These are phyloP conservation scores for Calypte anna DNA, from an alignment of 2,113 vertebrate genomes.

Conservation along the genomic window DNA sequence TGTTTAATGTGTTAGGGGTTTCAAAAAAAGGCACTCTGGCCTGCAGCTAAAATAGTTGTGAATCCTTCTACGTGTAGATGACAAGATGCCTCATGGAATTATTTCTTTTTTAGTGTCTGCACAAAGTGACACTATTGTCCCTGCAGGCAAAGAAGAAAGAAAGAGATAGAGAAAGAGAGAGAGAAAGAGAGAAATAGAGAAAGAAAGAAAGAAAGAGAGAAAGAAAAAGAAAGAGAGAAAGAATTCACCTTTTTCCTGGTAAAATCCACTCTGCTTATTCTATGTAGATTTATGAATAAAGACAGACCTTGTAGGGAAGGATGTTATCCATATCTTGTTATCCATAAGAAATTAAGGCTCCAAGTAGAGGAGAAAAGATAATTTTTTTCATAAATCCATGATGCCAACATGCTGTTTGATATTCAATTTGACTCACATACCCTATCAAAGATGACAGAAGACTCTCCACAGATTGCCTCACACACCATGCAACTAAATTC, in stretches of 20 bases:
- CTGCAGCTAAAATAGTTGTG: background rate
- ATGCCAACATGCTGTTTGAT: conserved; percentile 1
- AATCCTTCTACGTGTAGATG: background rate
- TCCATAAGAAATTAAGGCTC: background rate
- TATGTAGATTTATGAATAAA: background rate
- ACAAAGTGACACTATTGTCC: background rate
- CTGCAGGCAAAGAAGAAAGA: background rate
- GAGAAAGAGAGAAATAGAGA: too few relatives aligned
- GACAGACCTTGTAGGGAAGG: background rate
- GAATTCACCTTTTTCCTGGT: background rate
- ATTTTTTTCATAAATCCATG: background rate
- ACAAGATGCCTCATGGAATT: conserved; percentile 1
- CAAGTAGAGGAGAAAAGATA: background rate
- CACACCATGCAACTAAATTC: background rate
- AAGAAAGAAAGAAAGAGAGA: too few relatives aligned
- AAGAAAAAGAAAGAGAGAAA: too few relatives aligned
- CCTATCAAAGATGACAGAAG: background rate
- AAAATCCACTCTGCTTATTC: background rate
- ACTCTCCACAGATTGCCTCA: background rate
- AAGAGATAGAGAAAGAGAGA: background rate
- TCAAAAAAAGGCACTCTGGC: conserved; percentile 1
- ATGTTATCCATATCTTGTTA: background rate
- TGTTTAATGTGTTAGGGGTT: background rate
- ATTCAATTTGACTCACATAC: background rate
- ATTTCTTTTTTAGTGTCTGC: conserved; percentile 5